Evolutionary conservation across 2,113 vertebrate genomes (phyloP), one percentile per base, ranked within the genome.

Genomic region (Chloropsis cyanopogon): DNA sequence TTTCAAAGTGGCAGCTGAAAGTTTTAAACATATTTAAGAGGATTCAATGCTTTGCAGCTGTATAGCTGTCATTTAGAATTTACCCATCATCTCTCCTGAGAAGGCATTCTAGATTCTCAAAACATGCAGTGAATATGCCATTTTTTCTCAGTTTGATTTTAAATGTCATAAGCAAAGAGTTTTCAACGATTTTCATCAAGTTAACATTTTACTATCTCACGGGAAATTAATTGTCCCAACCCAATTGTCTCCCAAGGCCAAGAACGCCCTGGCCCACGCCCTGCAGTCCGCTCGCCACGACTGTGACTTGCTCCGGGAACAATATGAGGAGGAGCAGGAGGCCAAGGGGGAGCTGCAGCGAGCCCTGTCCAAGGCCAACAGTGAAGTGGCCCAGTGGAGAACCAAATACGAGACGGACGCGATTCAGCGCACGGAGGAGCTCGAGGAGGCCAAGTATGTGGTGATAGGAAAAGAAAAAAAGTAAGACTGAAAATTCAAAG

Each of bases 221-320:
- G 7, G 24, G 33, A 18, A 79, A 75, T 33, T 73, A 8, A 41
- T 37, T 79, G 11, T 52, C 14, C 21, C 23, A 56, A 76, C 14
- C 3, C 14, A 59, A 33, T 47, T 88, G 3, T 76, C 41, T 26
- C 5, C 88, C 2, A 19, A 99, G 98, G 98, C 98, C 81, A 99
- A 99, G 97, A 99, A 98, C 0, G 98, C 98, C 1, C 93, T 99
- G 90, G 98, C 98, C 69, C 98, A 99, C 0, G 95, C 91, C 46
- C 93, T 99, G 47, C 98, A 85, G 46, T 82, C 78, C 0, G 33
- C 77, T 80, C 77, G 50, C 50, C 77, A 80, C 6, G 77, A 79
- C 77, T 79, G 76, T 79, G 76, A 79, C 76, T 54, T 79, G 61
- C 76, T 79, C 39, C 39, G 76, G 47, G 75, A 78, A 28, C 75